phyloP scores from a whole-genome alignment of 2,888 invertebrate genomes.

The Cacoxenus indagator region DNA sequence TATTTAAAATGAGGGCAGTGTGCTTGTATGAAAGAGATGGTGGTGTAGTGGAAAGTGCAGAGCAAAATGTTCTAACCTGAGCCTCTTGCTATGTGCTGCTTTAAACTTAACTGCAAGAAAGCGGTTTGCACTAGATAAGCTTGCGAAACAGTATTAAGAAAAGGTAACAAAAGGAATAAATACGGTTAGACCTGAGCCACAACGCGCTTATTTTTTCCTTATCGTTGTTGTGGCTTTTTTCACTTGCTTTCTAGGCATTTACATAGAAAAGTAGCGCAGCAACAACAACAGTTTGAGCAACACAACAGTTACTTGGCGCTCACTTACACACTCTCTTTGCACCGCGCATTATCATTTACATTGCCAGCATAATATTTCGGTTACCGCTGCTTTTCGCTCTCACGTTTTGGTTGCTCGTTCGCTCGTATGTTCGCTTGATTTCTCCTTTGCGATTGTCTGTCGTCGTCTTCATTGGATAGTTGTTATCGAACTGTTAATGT shows the following conservation, averaged over 20 bases:
- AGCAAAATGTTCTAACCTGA: too few species aligned
- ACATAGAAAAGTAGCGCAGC: neutral
- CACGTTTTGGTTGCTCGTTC: neutral
- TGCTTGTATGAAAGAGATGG: too few species aligned
- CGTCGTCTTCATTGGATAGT: conserved; percentile 6
- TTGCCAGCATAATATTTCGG: neutral
- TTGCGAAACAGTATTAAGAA: too few species aligned
- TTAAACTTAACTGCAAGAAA: too few species aligned
- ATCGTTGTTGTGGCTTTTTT: neutral
- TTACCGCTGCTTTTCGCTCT: neutral
- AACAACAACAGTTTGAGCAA: neutral
- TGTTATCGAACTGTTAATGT: conserved; percentile 13
- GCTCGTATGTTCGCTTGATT: neutral
- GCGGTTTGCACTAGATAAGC: too few species aligned
- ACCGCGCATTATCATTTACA: neutral
- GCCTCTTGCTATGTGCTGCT: too few species aligned
- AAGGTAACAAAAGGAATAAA: too few species aligned
- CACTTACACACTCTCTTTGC: neutral
- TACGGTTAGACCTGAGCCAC: too few species aligned
- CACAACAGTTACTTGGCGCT: neutral
- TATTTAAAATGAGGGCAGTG: too few species aligned
- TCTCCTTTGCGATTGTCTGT: neutral
- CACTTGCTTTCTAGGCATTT: neutral
- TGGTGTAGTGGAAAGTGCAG: too few species aligned
- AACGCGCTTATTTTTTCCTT: neutral